Evolutionary conservation across 2,888 invertebrate genomes (phyloP).

Genomic region (Diaprepes abbreviatus): DNA sequence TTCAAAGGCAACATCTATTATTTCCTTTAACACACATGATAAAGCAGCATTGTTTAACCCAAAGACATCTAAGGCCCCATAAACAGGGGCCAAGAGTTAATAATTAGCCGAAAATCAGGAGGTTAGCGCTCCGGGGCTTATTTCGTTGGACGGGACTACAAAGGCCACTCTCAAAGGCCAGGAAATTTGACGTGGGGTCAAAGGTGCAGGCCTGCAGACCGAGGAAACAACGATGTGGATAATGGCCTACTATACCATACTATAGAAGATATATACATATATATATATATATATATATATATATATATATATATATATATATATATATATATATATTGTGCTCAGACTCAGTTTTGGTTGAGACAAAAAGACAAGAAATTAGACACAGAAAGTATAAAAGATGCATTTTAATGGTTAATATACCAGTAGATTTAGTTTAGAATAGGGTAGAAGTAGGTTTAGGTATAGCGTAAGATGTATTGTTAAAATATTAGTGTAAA

Average conservation of each 20-base stretch:
- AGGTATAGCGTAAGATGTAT: no score
- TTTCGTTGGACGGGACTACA: slow-evolving; percentile 60
- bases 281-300: no score
- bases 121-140: slow-evolving; percentile 53
- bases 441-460: no score
- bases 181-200: slow-evolving; percentile 66
- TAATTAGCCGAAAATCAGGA: slow-evolving; percentile 63
- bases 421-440: no score
- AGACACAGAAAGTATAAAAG: no score
- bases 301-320: no score
- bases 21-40: slow-evolving; percentile 49
- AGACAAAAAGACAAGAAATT: no score
- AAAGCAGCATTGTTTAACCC: slow-evolving; percentile 48
- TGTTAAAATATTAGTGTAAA: no score
- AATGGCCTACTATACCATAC: slow-evolving; percentile 33
- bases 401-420: no score
- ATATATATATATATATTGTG: no score
- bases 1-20: slow-evolving; percentile 47
- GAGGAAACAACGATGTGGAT: neutral
- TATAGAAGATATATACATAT: no score
- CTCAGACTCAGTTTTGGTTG: no score
- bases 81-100: slow-evolving; percentile 52
- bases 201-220: slow-evolving; percentile 55
- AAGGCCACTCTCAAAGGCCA: slow-evolving; percentile 63
- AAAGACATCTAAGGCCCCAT: slow-evolving; percentile 45